phyloP scores from a whole-genome alignment of 2,797 vertebrate genomes.

The Microctenopoma steveboyesi region DNA sequence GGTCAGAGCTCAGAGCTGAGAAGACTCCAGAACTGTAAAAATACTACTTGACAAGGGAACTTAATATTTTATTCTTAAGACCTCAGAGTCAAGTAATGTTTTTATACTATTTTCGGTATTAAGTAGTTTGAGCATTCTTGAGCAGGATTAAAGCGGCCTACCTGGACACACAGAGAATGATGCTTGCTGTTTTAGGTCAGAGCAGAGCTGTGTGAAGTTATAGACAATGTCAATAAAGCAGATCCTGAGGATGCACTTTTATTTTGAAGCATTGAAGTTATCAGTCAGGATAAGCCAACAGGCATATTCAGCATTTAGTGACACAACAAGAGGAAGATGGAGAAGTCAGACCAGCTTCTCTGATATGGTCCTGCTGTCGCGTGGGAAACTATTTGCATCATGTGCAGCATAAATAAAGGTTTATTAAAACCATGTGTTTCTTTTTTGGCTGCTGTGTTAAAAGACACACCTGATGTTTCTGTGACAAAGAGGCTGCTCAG shows the following conservation, averaged over 20 bases:
- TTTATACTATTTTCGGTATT: background rate
- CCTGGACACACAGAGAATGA: background rate
- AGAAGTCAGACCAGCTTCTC: background rate
- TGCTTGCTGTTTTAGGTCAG: too few relatives aligned
- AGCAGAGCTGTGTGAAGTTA: too few relatives aligned
- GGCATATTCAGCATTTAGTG: background rate
- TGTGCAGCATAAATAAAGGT: constrained; percentile 8
- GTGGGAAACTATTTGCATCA: background rate
- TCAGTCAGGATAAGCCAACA: background rate
- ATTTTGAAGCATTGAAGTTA: constrained; percentile 8
- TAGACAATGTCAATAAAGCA: background rate
- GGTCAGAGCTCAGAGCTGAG: constrained; percentile 14
- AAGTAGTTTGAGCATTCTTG: too few relatives aligned
- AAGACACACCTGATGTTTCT: constrained; percentile 17
- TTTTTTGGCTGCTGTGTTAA: constrained; percentile 18
- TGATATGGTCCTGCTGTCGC: background rate
- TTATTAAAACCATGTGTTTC: constrained; percentile 1
- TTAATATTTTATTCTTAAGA: background rate
- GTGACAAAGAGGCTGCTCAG: constrained; percentile 7
- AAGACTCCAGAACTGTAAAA: constrained; percentile 9
- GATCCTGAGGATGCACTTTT: constrained; percentile 2
- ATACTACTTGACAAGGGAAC: constrained; percentile 1
- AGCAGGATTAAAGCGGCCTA: background rate
- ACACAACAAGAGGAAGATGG: background rate
- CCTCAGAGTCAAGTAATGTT: background rate